These are phyloP conservation scores for Hipposideros armiger DNA, from an alignment of 2,113 vertebrate species.

Conservation along the genomic window DNA sequence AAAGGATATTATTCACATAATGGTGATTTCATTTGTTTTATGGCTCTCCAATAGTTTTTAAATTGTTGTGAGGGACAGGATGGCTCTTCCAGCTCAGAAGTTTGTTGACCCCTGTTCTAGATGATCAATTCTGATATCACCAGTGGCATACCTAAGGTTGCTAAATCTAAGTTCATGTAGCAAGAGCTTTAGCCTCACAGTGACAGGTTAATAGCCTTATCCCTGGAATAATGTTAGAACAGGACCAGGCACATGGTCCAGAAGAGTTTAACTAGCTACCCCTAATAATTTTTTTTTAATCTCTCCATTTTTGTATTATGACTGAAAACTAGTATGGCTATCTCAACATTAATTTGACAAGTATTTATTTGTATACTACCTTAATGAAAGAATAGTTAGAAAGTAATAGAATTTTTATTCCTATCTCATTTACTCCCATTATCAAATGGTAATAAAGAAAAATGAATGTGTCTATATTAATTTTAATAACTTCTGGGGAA, in stretches of 20 bases:
- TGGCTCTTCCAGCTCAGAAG: too few species aligned
- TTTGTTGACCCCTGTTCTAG: too few species aligned
- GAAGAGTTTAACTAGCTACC: neutral
- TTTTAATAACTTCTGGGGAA: neutral
- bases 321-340: slow-evolving; percentile 21
- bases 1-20: too few species aligned
- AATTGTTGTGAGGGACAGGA: too few species aligned
- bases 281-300: neutral
- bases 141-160: neutral
- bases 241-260: neutral
- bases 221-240: neutral
- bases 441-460: slow-evolving; percentile 21
- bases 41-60: too few species aligned
- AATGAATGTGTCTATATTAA: slow-evolving; percentile 1
- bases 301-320: slow-evolving; percentile 18
- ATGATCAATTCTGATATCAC: neutral
- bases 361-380: slow-evolving; percentile 29
- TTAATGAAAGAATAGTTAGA: neutral
- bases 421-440: neutral
- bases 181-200: neutral
- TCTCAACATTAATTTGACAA: neutral
- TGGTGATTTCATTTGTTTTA: too few species aligned
- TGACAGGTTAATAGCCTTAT: neutral
- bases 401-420: slow-evolving; percentile 34
- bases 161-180: neutral